Base-by-base conservation (phyloP, 2,113 vertebrate genomes). In the Austrofundulus limnaeus region DNA sequence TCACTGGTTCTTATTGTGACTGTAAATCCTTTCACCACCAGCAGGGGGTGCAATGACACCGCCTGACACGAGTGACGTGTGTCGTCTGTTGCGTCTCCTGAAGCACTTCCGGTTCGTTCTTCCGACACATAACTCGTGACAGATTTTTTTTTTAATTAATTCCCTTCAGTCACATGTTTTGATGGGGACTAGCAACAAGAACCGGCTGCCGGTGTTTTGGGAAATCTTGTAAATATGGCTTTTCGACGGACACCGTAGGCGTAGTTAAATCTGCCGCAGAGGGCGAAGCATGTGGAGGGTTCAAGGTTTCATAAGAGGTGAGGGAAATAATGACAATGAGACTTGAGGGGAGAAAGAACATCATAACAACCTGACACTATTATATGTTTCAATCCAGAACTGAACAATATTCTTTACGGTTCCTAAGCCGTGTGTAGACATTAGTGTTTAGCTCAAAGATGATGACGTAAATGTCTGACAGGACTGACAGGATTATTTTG, bases 301-400 rank as follows among this genome's bases (percentile, higher is more conserved):
- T 14, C 85, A 91, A 17, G 85, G 84, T n/a, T 59, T 91, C 1
- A 83, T 86, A 31, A 82, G 92, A 91, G 90, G 92, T 93, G 75
- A 90, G 85, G 50, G 11, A 21, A 53, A 28, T 28, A 2, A 46
- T 50, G 72, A 12, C 47, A 42, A 8, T 13, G 20, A 14, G 0
- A 1, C 12, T 13, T 14, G 21, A 24, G 5, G n/a, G 34, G n/a
- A 20, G n/a, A 19, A 19, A 53, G 17, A 1, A 43, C 14, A 17
- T 17, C 16, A 10, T 45, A 45, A 7, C 8, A 8, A n/a, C 42
- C 8, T 16, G 42, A n/a, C 5, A 34, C 31, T 34, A 10, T 8
- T 5, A 9, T 34, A 9, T 34, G 9, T 34, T 34, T 34, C 0
- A 34, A 34, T 34, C 10, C 31, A 34, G 31, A 9, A 8, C 31